A percentile compares a stretch with the other conserved stretches of the same genome.
These are phyloP conservation scores for Polyergus mexicanus DNA, from an alignment of 1,140 invertebrate species.

Conservation along the genomic window DNA sequence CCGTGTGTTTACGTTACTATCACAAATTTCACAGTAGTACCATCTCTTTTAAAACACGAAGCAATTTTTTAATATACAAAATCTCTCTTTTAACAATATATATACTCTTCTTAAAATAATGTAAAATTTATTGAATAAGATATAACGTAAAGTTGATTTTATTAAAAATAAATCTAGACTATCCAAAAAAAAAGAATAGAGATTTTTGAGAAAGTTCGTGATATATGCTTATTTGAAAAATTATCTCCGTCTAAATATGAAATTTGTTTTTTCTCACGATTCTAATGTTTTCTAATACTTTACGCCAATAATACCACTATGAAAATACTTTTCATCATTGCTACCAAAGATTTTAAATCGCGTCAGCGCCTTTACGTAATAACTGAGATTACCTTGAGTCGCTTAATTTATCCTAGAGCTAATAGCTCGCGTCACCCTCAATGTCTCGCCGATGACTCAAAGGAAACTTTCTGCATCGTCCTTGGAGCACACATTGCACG, in stretches of 20 bases:
- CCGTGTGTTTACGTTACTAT: conserved; percentile 44
- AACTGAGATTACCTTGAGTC: conserved; percentile 19
- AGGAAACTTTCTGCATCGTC: conserved; percentile 49
- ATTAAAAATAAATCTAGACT: neutral
- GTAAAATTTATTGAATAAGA: neutral
- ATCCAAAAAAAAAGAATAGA: neutral
- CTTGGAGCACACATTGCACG: neutral
- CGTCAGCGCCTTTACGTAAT: conserved; percentile 21
- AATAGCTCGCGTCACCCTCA: conserved; percentile 30
- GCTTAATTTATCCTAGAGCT: conserved; percentile 44
- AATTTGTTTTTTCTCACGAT: neutral
- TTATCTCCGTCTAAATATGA: neutral
- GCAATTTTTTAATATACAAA: neutral
- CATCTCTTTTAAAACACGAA: neutral
- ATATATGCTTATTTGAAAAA: neutral
- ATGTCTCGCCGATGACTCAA: conserved; percentile 51
- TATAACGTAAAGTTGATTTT: conserved; percentile 10
- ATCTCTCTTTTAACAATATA: neutral
- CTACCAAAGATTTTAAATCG: neutral
- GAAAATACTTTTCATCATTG: neutral
- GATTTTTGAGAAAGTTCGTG: neutral
- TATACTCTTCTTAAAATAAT: neutral
- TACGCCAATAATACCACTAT: neutral
- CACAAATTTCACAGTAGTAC: neutral
- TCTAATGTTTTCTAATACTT: neutral